Evolutionary conservation across 2,888 invertebrate species (phyloP).

Genomic region (Drosophila demipolita): DNA sequence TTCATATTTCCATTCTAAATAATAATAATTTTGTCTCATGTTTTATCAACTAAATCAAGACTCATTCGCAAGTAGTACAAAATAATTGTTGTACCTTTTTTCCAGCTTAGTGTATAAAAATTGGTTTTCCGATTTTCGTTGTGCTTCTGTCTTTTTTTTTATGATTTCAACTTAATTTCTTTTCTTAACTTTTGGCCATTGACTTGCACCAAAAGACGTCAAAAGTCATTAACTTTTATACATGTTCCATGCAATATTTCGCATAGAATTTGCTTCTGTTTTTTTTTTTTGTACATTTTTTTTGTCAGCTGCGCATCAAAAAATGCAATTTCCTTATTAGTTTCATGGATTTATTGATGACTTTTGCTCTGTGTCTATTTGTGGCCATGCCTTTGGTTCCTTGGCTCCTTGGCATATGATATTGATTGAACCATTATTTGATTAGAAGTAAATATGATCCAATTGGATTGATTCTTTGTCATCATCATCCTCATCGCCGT

Average conservation of each 20-base stretch:
- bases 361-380: conserved; percentile 13
- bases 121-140: conserved; percentile 59
- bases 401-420: background rate
- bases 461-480: conserved; percentile 57
- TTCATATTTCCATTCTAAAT: background rate
- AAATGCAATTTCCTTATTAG: conserved; percentile 76
- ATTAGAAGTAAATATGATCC: conserved; percentile 39
- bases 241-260: conserved; percentile 20
- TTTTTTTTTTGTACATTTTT: background rate
- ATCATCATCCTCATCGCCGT: background rate
- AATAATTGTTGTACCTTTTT: background rate
- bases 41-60: background rate
- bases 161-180: conserved; percentile 61
- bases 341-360: conserved; percentile 25
- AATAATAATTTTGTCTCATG: background rate
- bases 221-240: conserved; percentile 74
- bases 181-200: conserved; percentile 57
- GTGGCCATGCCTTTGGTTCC: conserved; percentile 9
- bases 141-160: conserved; percentile 29
- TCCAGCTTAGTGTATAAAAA: conserved; percentile 32
- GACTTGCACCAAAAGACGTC: conserved; percentile 62
- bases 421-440: conserved; percentile 52
- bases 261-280: background rate
- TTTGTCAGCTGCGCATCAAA: background rate
- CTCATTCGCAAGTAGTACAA: background rate